Base-by-base conservation (phyloP, 2,797 vertebrate genomes). In the Lacerta viridis region DNA sequence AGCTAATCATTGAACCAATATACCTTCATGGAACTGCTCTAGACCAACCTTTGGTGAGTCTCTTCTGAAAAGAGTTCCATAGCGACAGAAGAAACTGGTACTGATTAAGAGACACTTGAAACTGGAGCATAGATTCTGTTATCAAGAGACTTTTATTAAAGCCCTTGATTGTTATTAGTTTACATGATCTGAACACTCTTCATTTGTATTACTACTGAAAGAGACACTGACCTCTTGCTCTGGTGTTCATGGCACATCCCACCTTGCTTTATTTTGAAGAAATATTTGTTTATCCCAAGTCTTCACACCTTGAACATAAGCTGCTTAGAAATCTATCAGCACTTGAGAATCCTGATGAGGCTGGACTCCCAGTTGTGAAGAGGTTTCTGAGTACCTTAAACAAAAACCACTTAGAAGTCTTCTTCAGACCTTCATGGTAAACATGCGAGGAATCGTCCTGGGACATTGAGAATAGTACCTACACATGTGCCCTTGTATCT, bases 1-100 rank as follows among this genome's bases (percentile, higher is more conserved):
- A 46, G 36, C 69, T 74, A 82, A 81, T 82, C 55, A 74, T 23
- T 87, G 69, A 74, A 61, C 80, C 81, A 81, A 81, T 75, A 75
- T 74, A 64, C 55, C 69, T 87, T 81, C 79, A 61, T 75, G n/a
- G 61, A 87, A 82, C 23, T 43, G 27, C 43, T 81, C 33, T 71
- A 50, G 27, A 80, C 59, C 66, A 71, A 66, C 55, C 27, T 72
- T 64, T 61, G n/a, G 71, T 33, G 39, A 33, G 11, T 82, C 36
- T 82, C 71, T 87, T 87, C 59, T 64, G 18, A 64, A 87, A 72
- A 41, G 68, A 87, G 50, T 43, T 64, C 39, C 69, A 81, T n/a
- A 74, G 36, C 33, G 3, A 10, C 68, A 59, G n/a, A 36, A 27
- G 25, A 87, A 36, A 85, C 2, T 23, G 3, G 50, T n/a, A 86